Conservation (phyloP, 1,140 invertebrate species). For the Formica selysi region DNA sequence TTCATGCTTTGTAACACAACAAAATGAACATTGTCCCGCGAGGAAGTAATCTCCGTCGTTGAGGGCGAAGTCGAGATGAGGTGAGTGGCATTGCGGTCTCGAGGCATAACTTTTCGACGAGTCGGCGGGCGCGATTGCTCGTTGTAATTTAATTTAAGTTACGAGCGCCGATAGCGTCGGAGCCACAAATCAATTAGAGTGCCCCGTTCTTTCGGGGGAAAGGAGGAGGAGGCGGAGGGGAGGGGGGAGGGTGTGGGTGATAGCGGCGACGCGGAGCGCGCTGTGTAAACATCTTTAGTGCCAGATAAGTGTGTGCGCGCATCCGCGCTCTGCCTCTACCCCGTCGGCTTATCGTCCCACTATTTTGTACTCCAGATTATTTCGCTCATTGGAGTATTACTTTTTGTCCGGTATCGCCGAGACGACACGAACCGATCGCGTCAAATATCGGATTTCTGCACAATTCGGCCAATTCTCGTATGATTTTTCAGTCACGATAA, state of each 20-base stretch:
- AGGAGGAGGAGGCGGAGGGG: conserved; percentile 61
- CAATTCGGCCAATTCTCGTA: not conserved
- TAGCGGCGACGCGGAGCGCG: conserved; percentile 78
- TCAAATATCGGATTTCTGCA: conserved; percentile 12
- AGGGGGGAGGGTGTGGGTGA: conserved; percentile 78
- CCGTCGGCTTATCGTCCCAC: conserved; percentile 73
- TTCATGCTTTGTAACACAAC: not conserved
- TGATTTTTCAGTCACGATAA: conserved; percentile 29
- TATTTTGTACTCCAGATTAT: conserved; percentile 82
- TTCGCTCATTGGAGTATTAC: conserved; percentile 75
- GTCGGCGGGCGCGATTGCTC: conserved; percentile 67
- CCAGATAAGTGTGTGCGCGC: conserved; percentile 78
- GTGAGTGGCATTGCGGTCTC: conserved; percentile 61
- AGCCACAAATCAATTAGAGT: conserved; percentile 85
- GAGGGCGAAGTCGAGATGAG: conserved; percentile 8
- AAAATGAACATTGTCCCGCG: conserved; percentile 30
- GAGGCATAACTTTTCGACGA: conserved; percentile 67
- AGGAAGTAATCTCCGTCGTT: not conserved
- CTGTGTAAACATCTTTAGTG: conserved; percentile 85
- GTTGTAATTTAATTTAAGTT: conserved; percentile 84
- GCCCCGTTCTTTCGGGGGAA: conserved; percentile 76
- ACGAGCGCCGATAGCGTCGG: conserved; percentile 79
- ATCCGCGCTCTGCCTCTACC: conserved; percentile 33
- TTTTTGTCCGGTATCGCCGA: conserved; percentile 22
- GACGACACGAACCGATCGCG: conserved; percentile 19